Base-by-base conservation (phyloP, 1,140 invertebrate genomes). In the Bombus cullumanus region DNA sequence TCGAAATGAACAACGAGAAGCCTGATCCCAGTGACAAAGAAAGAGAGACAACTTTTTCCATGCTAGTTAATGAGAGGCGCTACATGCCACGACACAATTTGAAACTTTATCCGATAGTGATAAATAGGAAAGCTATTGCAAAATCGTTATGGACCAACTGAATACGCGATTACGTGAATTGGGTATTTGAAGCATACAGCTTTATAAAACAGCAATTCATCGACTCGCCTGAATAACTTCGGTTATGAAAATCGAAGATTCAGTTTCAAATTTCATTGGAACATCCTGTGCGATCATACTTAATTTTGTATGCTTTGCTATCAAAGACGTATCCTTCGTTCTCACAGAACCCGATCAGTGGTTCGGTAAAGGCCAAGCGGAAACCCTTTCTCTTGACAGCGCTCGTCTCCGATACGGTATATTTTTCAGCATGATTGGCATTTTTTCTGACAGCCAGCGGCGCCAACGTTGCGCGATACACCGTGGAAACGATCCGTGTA, bases 401-500 rank as follows among this genome's bases (percentile, higher is more conserved):
- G 34, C 15, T 22, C 10, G 22, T 53, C n/a, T 31, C 18, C 9
- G n/a, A 73, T 43, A 18, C 15, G 13, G 1, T 53, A 5, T 31
- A 53, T 37, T 71, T 78, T 79, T 71, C 83, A 43, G 39, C 53
- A 25, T 6, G 68, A 2, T 37, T 80, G 74, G 31, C 28, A 43
- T 85, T 84, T 84, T 83, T 59, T 76, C 41, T 73, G 15, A 53
- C 31, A n/a, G 13, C 22, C 41, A 13, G 18, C 43, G 41, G 15
- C 25, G 53, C 31, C 73, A 15, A 1, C 34, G 37, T 22, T 15
- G 68, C 10, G 43, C 28, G 28, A 31, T 82, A 85, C 78, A 88
- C 81, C 85, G 81, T 81, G 81, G 86, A 92, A 92, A 92, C 91
- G 89, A 92, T 88, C 91, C 89, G 91, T 92, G 89, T 92, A 92